Evolutionary conservation across 2,113 vertebrate species (phyloP).

Genomic region (Scartelaos histophorus): DNA sequence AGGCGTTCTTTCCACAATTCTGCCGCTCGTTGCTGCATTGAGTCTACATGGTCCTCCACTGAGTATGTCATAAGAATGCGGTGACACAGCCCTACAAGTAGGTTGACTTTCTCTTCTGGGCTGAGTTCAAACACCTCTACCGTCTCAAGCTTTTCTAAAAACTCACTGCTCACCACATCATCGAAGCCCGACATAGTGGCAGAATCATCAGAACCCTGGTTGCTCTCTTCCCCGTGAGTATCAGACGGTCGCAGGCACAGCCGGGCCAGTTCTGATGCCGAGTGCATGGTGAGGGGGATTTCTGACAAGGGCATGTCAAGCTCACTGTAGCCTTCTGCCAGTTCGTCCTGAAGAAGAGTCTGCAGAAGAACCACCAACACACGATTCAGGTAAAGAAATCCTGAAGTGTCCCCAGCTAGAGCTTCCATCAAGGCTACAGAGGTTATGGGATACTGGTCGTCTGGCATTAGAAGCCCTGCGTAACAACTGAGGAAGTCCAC

Average conservation of each 20-base stretch:
- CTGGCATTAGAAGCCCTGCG: constrained; percentile 87
- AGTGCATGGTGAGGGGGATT: constrained; percentile 94
- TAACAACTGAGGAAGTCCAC: constrained; percentile 95
- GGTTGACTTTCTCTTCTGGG: constrained; percentile 87
- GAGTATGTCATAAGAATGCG: constrained; percentile 98
- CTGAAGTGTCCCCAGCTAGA: constrained; percentile 85
- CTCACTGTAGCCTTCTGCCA: constrained; percentile 94
- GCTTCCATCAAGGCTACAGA: constrained; percentile 91
- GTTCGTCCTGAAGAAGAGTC: constrained; percentile 94
- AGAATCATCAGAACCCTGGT: constrained; percentile 75
- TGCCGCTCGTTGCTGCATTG: constrained; percentile 86
- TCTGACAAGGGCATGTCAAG: constrained; percentile 93
- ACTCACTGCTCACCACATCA: constrained; percentile 89
- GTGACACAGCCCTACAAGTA: constrained; percentile 90
- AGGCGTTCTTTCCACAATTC: constrained; percentile 95
- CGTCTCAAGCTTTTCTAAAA: constrained; percentile 91
- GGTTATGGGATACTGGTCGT: constrained; percentile 92
- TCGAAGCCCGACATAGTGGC: constrained; percentile 79
- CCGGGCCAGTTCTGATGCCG: constrained; percentile 90
- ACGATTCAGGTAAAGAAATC: constrained; percentile 92
- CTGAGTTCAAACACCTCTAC: constrained; percentile 91
- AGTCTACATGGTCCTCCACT: constrained; percentile 92
- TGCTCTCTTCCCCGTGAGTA: constrained; percentile 86
- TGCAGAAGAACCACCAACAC: constrained; percentile 92
- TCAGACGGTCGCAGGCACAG: constrained; percentile 91